These are phyloP conservation scores for Periophthalmus modestus DNA, from an alignment of 2,113 vertebrate species.

Conservation along the genomic window DNA sequence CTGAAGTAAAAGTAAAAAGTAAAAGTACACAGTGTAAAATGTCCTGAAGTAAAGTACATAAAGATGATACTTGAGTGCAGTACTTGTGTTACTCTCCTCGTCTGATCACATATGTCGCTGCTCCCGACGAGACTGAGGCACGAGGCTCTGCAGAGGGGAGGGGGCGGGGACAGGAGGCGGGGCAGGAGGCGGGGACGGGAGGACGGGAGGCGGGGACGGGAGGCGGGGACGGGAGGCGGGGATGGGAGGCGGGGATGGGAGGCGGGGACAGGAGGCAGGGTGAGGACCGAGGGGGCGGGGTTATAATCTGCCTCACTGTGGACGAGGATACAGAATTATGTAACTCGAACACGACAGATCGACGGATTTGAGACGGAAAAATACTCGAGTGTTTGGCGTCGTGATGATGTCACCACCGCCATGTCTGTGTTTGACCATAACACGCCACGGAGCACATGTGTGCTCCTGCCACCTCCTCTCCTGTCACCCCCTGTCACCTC, in stretches of 20 bases:
- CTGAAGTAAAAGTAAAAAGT: too few relatives aligned
- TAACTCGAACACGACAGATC: slow-evolving; percentile 39
- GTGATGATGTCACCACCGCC: slow-evolving; percentile 5
- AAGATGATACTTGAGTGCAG: too few relatives aligned
- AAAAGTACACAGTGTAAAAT: too few relatives aligned
- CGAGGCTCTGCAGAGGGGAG: too few relatives aligned
- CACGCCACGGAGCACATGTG: not conserved
- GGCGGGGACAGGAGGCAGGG: slow-evolving; percentile 26
- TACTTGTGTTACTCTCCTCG: too few relatives aligned
- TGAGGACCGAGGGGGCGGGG: slow-evolving; percentile 15
- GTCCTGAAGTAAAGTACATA: too few relatives aligned
- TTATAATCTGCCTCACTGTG: slow-evolving; percentile 61
- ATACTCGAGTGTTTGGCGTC: slow-evolving; percentile 59
- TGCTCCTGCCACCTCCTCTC: not conserved
- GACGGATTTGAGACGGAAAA: slow-evolving; percentile 62
- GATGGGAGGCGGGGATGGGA: slow-evolving; percentile 43
- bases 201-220: too few relatives aligned
- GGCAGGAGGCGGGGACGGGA: too few relatives aligned
- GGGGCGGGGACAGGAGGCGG: too few relatives aligned
- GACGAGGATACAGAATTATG: slow-evolving; percentile 60
- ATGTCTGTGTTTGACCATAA: slow-evolving; percentile 10
- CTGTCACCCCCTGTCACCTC: too few relatives aligned
- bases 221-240: slow-evolving; percentile 21
- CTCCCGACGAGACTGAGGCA: too few relatives aligned
- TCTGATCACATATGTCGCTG: too few relatives aligned